A percentile compares a stretch with the other conserved stretches of the same genome.
Evolutionary conservation across 92 coral and sea anemone species (phyloP).

Genomic region (Porites evermanni): DNA sequence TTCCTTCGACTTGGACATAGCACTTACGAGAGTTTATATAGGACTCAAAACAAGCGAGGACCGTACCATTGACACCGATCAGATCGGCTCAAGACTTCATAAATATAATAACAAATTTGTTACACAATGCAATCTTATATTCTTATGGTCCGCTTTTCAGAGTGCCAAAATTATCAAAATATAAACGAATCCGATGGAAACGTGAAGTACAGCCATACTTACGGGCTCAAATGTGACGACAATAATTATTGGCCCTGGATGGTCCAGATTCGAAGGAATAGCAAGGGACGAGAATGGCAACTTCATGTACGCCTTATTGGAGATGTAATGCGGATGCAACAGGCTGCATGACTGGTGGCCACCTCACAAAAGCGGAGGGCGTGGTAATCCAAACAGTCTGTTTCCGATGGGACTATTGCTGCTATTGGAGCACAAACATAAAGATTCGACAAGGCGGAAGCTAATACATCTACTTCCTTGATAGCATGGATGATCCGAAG

Average conservation of each 20-base stretch:
- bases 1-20: too few species aligned
- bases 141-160: not conserved
- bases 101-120: too few species aligned
- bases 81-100: too few species aligned
- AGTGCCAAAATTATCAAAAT: not conserved
- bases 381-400: not conserved
- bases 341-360: constrained; percentile 9
- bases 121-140: not conserved
- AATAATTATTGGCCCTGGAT: not conserved
- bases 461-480: too few species aligned
- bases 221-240: not conserved
- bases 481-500: too few species aligned
- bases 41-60: too few species aligned
- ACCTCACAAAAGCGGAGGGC: constrained; percentile 10
- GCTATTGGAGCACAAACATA: too few species aligned
- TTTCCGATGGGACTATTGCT: not conserved
- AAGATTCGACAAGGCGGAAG: too few species aligned
- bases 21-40: too few species aligned
- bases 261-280: constrained; percentile 18
- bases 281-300: constrained; percentile 9
- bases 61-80: too few species aligned
- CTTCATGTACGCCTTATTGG: not conserved
- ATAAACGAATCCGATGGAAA: not conserved
- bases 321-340: not conserved
- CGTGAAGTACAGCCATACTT: not conserved